phyloP scores from a whole-genome alignment of 2,113 vertebrate genomes.

The Seriola quinqueradiata region DNA sequence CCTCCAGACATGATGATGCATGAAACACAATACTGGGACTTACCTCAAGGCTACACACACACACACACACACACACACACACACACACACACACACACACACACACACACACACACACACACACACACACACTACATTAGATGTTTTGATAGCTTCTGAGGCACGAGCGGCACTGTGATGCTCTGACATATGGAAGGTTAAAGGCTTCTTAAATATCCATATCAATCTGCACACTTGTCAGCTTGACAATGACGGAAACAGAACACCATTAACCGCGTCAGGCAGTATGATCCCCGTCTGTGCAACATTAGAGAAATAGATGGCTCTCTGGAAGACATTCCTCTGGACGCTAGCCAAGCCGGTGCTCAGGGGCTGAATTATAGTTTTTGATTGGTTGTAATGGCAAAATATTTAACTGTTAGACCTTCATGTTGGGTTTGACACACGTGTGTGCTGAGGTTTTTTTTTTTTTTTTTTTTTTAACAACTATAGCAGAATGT shows the following conservation, averaged over 20 bases:
- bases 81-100: conserved; percentile 37
- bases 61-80: conserved; percentile 22
- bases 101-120: conserved; percentile 34
- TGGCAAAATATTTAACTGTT: conserved; percentile 6
- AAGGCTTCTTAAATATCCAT: conserved; percentile 83
- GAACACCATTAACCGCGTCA: conserved; percentile 72
- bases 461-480: conserved; percentile 32
- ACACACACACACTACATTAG: conserved; percentile 28
- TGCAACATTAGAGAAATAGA: conserved; percentile 80
- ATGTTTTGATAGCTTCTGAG: conserved; percentile 62
- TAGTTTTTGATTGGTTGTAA: not conserved
- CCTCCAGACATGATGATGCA: conserved; percentile 46
- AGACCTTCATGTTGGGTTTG: not conserved
- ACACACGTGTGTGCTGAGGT: not conserved
- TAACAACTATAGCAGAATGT: not conserved
- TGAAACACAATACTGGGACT: conserved; percentile 68
- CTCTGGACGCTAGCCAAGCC: conserved; percentile 44
- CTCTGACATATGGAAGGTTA: conserved; percentile 76
- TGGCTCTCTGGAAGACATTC: conserved; percentile 68
- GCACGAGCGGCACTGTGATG: conserved; percentile 59
- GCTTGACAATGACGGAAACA: conserved; percentile 80
- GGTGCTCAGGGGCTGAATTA: not conserved
- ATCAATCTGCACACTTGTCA: conserved; percentile 85
- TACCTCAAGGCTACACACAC: conserved; percentile 47
- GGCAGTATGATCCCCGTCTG: conserved; percentile 66